Conservation (phyloP, 2,888 invertebrate genomes). For the Mythimna albipuncta region DNA sequence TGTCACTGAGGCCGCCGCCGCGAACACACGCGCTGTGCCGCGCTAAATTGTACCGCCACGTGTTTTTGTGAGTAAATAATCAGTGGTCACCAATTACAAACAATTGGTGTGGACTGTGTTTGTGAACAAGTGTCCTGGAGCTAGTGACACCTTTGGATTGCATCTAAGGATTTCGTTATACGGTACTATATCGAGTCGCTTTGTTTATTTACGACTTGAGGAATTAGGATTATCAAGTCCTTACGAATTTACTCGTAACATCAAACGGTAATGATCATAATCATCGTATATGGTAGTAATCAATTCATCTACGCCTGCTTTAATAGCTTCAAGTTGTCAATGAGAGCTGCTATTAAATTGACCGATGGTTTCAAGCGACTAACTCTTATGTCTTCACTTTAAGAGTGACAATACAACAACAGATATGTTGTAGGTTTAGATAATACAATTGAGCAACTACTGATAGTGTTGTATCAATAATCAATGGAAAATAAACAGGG, state of each 20-base stretch:
- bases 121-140: constrained; percentile 70
- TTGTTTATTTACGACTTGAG: constrained; percentile 73
- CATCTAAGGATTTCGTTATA: constrained; percentile 70
- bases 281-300: constrained; percentile 44
- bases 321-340: constrained; percentile 67
- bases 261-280: constrained; percentile 53
- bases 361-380: constrained; percentile 33
- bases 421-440: constrained; percentile 47
- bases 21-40: constrained; percentile 74
- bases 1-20: constrained; percentile 76
- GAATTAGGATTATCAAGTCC: constrained; percentile 36
- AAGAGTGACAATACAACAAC: constrained; percentile 60
- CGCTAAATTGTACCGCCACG: constrained; percentile 70
- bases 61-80: constrained; percentile 86
- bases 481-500: constrained; percentile 66
- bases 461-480: constrained; percentile 68
- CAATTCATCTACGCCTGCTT: constrained; percentile 53
- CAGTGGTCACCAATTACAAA: constrained; percentile 69
- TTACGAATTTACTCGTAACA: constrained; percentile 33
- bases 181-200: constrained; percentile 75
- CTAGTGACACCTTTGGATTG: constrained; percentile 79
- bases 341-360: constrained; percentile 62
- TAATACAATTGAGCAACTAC: constrained; percentile 66
- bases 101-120: constrained; percentile 73
- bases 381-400: constrained; percentile 58